phyloP scores from a whole-genome alignment of 2,797 vertebrate genomes.

The Vireo griseus region DNA sequence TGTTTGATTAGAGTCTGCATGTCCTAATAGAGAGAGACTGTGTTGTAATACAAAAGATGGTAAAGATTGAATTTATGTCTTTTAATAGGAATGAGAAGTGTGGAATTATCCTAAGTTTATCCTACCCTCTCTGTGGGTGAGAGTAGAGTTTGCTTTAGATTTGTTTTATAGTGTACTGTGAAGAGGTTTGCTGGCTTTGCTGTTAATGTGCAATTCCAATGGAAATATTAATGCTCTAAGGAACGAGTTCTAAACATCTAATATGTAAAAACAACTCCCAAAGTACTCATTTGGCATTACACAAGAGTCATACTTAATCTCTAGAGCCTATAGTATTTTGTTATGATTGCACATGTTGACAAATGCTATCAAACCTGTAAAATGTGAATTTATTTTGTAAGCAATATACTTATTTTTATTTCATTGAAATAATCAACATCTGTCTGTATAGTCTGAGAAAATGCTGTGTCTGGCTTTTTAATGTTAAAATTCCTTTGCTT shows the following conservation, averaged over 20 bases:
- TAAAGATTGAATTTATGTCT: neutral
- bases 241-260: neutral
- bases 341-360: neutral
- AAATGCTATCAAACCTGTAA: neutral
- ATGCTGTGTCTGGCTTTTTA: neutral
- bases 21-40: neutral
- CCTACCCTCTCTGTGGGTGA: neutral
- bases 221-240: conserved; percentile 13
- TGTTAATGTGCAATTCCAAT: neutral
- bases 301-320: neutral
- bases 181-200: neutral
- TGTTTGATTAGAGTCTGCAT: neutral
- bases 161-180: neutral
- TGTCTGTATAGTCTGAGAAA: neutral
- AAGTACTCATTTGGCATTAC: neutral
- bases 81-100: neutral
- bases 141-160: neutral
- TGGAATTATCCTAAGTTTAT: neutral
- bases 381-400: neutral
- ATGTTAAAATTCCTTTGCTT: neutral
- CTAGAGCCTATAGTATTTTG: neutral
- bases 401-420: neutral
- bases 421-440: neutral
- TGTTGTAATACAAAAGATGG: neutral
- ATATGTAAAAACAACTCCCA: conserved; percentile 1